Evolutionary conservation across 1,140 invertebrate species (phyloP).

Genomic region (Drosophila mojavensis): DNA sequence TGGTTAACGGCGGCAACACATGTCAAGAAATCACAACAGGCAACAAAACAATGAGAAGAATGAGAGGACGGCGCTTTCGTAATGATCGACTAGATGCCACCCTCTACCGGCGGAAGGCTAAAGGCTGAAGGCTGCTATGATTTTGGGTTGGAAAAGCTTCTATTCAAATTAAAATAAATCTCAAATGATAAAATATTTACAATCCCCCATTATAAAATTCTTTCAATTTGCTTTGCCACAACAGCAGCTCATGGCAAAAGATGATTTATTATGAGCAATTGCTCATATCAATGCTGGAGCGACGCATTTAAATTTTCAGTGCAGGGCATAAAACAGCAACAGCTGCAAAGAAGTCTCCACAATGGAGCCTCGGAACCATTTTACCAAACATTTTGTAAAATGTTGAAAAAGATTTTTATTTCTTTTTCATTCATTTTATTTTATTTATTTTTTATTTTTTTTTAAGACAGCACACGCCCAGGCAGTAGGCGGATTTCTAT

Average conservation of each 20-base stretch:
- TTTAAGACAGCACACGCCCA: slow-evolving; percentile 37
- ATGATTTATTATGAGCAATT: slow-evolving; percentile 19
- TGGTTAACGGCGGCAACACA: slow-evolving; percentile 70
- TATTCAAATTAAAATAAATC: slow-evolving; percentile 2
- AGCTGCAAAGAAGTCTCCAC: slow-evolving; percentile 37
- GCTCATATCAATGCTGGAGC: not conserved
- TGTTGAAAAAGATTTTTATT: slow-evolving; percentile 72
- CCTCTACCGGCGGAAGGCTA: not conserved
- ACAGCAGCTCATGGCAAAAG: not conserved
- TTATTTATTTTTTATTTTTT: slow-evolving; percentile 5
- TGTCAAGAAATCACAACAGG: slow-evolving; percentile 57
- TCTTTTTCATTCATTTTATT: slow-evolving; percentile 23
- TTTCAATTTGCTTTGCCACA: not conserved
- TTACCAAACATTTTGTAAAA: slow-evolving; percentile 71
- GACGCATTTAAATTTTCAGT: not conserved
- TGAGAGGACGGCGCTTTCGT: too few relatives aligned
- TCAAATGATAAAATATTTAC: not conserved
- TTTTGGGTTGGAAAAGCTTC: not conserved
- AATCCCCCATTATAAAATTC: not conserved
- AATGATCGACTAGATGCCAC: slow-evolving; percentile 13
- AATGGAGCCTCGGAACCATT: slow-evolving; percentile 57
- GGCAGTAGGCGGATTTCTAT: slow-evolving; percentile 31
- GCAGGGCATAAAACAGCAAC: slow-evolving; percentile 47
- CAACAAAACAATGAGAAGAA: slow-evolving; percentile 15
- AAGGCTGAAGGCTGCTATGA: not conserved